These are phyloP conservation scores for Cotesia congregata DNA, from an alignment of 2,888 invertebrate genomes.

Conservation along the genomic window DNA sequence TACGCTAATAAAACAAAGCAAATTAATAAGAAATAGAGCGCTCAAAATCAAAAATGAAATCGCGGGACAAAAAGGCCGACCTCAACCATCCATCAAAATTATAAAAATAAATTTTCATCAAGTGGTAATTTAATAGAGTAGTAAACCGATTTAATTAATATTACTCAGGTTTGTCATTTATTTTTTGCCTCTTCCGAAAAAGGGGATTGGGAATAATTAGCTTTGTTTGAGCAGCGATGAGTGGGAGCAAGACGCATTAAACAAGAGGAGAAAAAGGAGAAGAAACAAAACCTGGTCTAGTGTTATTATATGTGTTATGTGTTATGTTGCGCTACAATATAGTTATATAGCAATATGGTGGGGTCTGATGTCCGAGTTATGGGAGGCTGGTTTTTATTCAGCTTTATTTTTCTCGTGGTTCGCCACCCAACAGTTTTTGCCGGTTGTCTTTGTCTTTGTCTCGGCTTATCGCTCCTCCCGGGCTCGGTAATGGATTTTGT, in stretches of 20 bases:
- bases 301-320: too few species aligned
- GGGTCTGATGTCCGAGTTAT: conserved; percentile 20
- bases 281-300: conserved; percentile 22
- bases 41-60: too few species aligned
- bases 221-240: conserved; percentile 58
- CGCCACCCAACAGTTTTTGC: background rate
- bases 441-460: background rate
- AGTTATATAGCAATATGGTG: background rate
- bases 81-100: conserved; percentile 11
- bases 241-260: conserved; percentile 27
- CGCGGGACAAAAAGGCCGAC: background rate
- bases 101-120: background rate
- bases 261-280: conserved; percentile 25
- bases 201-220: conserved; percentile 59
- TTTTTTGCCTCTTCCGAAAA: conserved; percentile 32
- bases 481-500: conserved; percentile 68
- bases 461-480: conserved; percentile 56
- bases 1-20: conserved; percentile 8
- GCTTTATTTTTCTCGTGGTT: background rate
- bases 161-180: background rate
- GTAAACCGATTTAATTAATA: background rate
- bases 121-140: conserved; percentile 8
- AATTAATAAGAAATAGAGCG: conserved; percentile 55
- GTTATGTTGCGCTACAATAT: too few species aligned
- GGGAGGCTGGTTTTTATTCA: background rate